Evolutionary conservation across 1,140 invertebrate genomes (phyloP).

Genomic region (Drosophila setifemur): DNA sequence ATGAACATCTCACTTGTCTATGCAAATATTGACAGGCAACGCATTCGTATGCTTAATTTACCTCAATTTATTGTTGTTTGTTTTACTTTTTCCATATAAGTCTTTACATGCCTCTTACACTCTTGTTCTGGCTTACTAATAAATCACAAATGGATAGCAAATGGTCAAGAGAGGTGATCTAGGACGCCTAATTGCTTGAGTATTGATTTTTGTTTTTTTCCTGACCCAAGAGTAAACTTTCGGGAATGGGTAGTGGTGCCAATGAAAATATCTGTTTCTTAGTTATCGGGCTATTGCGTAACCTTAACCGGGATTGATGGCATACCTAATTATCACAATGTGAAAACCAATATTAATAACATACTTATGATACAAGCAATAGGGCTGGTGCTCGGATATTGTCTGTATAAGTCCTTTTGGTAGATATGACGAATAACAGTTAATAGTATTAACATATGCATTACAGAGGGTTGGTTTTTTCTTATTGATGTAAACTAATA

Average conservation of each 20-base stretch:
- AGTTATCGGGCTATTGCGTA: not conserved
- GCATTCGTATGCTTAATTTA: conserved; percentile 67
- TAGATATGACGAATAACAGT: too few relatives aligned
- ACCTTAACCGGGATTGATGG: conserved; percentile 9
- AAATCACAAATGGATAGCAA: conserved; percentile 55
- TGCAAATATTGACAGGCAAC: conserved; percentile 64
- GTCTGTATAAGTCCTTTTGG: too few relatives aligned
- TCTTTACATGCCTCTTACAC: not conserved
- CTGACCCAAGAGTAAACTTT: conserved; percentile 19
- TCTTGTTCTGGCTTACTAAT: conserved; percentile 17
- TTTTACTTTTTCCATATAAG: conserved; percentile 24
- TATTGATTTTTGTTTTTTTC: conserved; percentile 59
- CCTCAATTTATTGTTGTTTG: conserved; percentile 64
- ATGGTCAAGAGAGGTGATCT: not conserved
- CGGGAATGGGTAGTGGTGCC: conserved; percentile 15
- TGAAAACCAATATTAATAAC: too few relatives aligned
- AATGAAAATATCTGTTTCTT: not conserved
- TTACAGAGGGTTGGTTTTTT: too few relatives aligned
- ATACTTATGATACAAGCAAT: too few relatives aligned
- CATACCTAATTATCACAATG: conserved; percentile 4
- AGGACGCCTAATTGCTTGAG: conserved; percentile 52
- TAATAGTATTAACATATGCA: too few relatives aligned
- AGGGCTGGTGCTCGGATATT: too few relatives aligned
- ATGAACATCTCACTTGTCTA: conserved; percentile 26
- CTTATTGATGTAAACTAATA: too few relatives aligned